phyloP scores from a whole-genome alignment of 1,140 invertebrate genomes.

The Zaprionus nigranus region DNA sequence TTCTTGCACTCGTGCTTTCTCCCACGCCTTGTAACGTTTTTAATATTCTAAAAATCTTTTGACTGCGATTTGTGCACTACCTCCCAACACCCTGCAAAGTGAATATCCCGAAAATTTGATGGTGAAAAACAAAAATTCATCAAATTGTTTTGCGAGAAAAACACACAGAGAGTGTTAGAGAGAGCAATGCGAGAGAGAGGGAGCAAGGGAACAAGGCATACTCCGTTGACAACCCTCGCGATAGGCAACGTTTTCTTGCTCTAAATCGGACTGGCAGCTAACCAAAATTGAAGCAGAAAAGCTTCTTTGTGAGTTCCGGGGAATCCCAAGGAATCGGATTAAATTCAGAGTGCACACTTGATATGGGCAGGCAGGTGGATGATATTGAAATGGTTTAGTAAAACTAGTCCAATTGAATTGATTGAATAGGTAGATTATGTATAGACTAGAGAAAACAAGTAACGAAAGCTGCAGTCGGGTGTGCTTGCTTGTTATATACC shows the following conservation, averaged over 20 bases:
- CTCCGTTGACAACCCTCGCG: constrained; percentile 52
- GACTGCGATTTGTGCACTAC: constrained; percentile 59
- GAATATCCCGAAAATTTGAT: constrained; percentile 31
- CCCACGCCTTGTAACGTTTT: constrained; percentile 56
- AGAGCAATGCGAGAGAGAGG: background rate
- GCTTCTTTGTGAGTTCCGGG: constrained; percentile 47
- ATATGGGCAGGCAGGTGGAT: background rate
- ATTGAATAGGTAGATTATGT: too few relatives aligned
- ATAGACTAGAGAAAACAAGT: too few relatives aligned
- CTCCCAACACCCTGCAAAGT: constrained; percentile 34
- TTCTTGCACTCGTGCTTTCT: background rate
- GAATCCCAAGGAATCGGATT: constrained; percentile 5
- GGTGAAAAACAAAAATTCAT: constrained; percentile 63
- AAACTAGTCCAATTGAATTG: too few relatives aligned
- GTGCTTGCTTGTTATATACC: too few relatives aligned
- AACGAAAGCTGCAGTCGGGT: too few relatives aligned
- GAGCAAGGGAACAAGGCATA: too few relatives aligned
- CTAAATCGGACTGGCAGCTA: constrained; percentile 33
- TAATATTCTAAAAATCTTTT: constrained; percentile 77
- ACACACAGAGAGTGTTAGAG: background rate
- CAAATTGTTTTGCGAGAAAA: constrained; percentile 41
- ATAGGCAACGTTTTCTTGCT: constrained; percentile 30
- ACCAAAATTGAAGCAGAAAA: constrained; percentile 49
- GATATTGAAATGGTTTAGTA: too few relatives aligned
- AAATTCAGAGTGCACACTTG: background rate